Evolutionary conservation across 2,113 vertebrate genomes (phyloP).

Genomic region (Platycercus adscitus): DNA sequence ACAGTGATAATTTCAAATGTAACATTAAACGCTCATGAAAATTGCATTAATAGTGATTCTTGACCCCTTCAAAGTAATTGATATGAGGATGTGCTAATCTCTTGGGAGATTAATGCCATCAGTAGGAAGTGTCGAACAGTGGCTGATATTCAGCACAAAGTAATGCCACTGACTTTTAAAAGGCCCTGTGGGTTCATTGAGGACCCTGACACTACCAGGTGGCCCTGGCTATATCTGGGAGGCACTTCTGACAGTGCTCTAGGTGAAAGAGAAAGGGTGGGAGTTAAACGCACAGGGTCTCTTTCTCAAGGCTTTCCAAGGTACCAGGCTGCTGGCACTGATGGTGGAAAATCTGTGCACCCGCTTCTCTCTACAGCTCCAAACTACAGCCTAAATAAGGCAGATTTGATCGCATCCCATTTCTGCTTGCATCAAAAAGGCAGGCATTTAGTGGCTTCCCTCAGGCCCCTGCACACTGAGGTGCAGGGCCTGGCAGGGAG

Average conservation of each 20-base stretch:
- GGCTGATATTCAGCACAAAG: background rate
- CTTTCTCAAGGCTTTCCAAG: background rate
- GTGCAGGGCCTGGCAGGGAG: background rate
- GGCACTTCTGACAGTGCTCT: background rate
- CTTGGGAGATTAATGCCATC: background rate
- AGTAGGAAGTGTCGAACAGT: background rate
- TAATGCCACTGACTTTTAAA: background rate
- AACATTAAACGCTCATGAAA: background rate
- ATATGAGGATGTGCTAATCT: background rate
- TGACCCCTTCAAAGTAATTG: background rate
- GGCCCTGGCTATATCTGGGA: background rate
- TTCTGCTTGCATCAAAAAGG: background rate
- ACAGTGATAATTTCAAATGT: background rate
- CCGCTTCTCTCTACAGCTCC: background rate
- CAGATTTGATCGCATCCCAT: background rate
- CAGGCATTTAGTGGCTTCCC: background rate
- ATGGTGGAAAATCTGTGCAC: background rate
- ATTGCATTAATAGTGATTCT: background rate
- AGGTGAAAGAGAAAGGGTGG: background rate
- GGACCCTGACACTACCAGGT: background rate
- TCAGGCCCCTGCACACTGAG: background rate
- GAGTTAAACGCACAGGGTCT: accelerated
- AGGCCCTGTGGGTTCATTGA: background rate
- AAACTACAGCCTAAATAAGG: background rate
- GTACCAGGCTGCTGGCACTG: background rate